Evolutionary conservation across 2,113 vertebrate species (phyloP), one percentile per base, ranked within the genome.

Genomic region (Pholis gunnellus): DNA sequence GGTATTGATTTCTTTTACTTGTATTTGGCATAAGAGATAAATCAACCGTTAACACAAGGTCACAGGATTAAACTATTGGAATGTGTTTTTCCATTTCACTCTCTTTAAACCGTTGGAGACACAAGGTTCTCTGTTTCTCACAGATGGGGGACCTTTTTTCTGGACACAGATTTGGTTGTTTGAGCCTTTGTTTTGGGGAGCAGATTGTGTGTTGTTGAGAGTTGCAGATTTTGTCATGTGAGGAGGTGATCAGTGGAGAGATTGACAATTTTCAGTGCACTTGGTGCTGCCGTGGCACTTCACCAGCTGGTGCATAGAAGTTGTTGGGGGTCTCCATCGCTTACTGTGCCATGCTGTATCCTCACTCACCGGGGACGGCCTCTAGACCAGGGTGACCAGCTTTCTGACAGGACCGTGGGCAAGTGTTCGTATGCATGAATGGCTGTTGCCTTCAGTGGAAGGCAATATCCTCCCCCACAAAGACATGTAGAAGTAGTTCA

Each of bases 401-500:
- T 75, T 81, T 27, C 40, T 82, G 72, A 78, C 82, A 64, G 22
- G n/a, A 69, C 56, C 60, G 42, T 42, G 18, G 22, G 52, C 6
- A 36, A 74, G 13, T 46, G 50, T 75, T 81, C 52, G 67, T 54
- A 40, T 63, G 44, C 46, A 74, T 8, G 38, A n/a, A n/a, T 65
- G 9, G 29, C 34, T 80, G 66, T 44, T 75, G 34, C 42, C 42
- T 72, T 80, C 13, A 50, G 27, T 48, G 36, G 25, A 36, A 75
- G 72, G 54, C 22, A 77, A 61, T 42, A 61, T 34, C 42, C 29
- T 34, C 29, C 38, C 60, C 52, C 13, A 75, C 57, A 83, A 89
- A 83, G 77, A 60, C 61, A 54, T 40, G 36, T 72, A 65, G 69
- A 86, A 84, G 46, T 67, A 78, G 76, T 81, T 84, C 79, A 91